A percentile compares a stretch with the other conserved stretches of the same genome.
phyloP scores from a whole-genome alignment of 1,140 invertebrate species.

The Nilaparvata lugens region DNA sequence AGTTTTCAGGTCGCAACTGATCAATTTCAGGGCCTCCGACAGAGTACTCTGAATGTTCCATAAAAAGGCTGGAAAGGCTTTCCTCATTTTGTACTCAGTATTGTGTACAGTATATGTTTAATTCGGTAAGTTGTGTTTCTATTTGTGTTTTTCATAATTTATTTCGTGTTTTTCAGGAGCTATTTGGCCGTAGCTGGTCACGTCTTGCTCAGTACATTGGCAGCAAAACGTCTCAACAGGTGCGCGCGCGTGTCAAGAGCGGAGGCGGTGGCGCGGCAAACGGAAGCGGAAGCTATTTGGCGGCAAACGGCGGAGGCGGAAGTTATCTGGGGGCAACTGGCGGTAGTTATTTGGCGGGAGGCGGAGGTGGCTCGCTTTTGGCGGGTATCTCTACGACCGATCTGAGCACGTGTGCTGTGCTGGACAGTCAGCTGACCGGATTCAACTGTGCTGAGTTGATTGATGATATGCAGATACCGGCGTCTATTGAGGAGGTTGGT shows the following conservation, averaged over 20 bases:
- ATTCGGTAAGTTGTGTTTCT: too few relatives aligned
- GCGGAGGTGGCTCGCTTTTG: background rate
- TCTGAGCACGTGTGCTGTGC: background rate
- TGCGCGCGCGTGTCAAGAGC: conserved; percentile 43
- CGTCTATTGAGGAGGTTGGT: conserved; percentile 41
- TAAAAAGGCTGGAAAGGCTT: too few relatives aligned
- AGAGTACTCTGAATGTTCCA: too few relatives aligned
- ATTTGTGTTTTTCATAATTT: conserved; percentile 1
- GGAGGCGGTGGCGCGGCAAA: background rate
- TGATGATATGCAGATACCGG: conserved; percentile 37
- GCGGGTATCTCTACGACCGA: background rate
- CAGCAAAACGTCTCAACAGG: conserved; percentile 49
- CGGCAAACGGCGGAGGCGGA: too few relatives aligned
- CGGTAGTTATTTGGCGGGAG: too few relatives aligned
- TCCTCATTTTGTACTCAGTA: too few relatives aligned
- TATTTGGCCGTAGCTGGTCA: conserved; percentile 50
- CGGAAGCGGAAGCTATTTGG: too few relatives aligned
- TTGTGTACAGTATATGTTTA: background rate
- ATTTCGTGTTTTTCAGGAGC: conserved; percentile 37
- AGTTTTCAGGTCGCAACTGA: too few relatives aligned
- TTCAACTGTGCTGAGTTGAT: conserved; percentile 21
- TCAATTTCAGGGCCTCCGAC: too few relatives aligned
- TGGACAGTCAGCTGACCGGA: conserved; percentile 4
- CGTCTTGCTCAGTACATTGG: conserved; percentile 53
- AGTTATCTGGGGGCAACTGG: too few relatives aligned